A percentile compares a stretch with the other conserved stretches of the same genome.
Evolutionary conservation across 1,140 invertebrate species (phyloP).

Genomic region (Drosophila tani): DNA sequence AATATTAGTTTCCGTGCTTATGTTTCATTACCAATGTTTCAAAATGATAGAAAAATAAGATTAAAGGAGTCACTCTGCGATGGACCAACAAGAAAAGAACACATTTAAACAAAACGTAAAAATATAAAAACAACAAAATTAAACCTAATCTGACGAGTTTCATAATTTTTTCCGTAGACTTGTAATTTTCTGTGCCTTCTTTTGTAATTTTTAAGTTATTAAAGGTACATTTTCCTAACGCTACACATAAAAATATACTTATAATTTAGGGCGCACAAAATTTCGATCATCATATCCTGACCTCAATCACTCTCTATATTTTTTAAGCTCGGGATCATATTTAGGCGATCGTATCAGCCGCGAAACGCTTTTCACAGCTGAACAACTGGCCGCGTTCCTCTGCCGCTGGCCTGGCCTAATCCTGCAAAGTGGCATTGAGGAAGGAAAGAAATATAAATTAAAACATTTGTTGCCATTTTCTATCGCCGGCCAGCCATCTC

Average conservation of each 20-base stretch:
- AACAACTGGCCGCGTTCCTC: constrained; percentile 18
- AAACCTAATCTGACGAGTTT: too few species aligned
- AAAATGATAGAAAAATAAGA: too few species aligned
- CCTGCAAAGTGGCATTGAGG: neutral
- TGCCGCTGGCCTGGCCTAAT: constrained; percentile 18
- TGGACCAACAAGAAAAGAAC: too few species aligned
- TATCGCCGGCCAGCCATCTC: constrained; percentile 60
- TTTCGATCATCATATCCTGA: neutral
- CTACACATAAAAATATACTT: too few species aligned
- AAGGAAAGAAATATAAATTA: constrained; percentile 51
- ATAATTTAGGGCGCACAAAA: neutral
- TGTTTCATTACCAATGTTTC: too few species aligned
- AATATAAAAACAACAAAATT: too few species aligned
- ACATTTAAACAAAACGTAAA: too few species aligned
- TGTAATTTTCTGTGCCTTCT: too few species aligned
- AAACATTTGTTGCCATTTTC: constrained; percentile 80
- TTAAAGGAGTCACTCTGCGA: too few species aligned
- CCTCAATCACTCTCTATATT: neutral
- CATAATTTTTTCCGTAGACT: too few species aligned
- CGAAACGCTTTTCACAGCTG: constrained; percentile 59
- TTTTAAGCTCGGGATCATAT: constrained; percentile 7
- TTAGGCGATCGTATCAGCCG: constrained; percentile 28
- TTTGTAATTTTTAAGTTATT: neutral
- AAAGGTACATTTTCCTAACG: too few species aligned
- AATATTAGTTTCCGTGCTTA: too few species aligned